phyloP scores from a whole-genome alignment of 2,888 invertebrate species.

The Drosophila picticornis region DNA sequence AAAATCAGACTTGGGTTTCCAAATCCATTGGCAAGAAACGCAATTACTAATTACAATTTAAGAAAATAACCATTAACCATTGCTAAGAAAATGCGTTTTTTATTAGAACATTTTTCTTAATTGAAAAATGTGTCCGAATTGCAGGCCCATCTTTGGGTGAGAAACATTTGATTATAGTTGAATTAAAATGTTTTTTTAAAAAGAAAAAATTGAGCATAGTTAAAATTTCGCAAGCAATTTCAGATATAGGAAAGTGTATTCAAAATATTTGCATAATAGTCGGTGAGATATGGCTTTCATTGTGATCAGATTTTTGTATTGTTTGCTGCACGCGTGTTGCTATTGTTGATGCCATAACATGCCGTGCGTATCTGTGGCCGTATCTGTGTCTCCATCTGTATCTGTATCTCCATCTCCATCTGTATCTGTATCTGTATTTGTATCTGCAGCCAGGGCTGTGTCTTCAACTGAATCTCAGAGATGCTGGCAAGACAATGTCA shows the following conservation, averaged over 20 bases:
- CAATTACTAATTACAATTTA: not conserved
- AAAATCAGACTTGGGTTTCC: not conserved
- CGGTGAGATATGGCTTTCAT: not conserved
- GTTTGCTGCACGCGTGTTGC: constrained; percentile 5
- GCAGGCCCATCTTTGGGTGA: not conserved
- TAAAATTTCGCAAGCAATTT: not conserved
- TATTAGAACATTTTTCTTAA: not conserved
- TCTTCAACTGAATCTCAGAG: constrained; percentile 10
- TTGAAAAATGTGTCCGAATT: not conserved
- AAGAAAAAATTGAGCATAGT: not conserved
- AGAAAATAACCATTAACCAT: not conserved
- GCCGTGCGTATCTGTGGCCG: not conserved
- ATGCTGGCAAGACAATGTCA: constrained; percentile 44
- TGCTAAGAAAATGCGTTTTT: not conserved
- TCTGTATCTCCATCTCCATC: constrained; percentile 17
- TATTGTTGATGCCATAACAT: constrained; percentile 11
- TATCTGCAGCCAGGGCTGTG: constrained; percentile 4
- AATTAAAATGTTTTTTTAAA: not conserved
- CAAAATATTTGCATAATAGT: constrained; percentile 1
- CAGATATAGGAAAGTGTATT: not conserved
- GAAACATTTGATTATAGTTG: not conserved
- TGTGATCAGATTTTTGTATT: not conserved
- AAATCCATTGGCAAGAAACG: not conserved
- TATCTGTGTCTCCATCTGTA: constrained; percentile 8
- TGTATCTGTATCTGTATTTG: constrained; percentile 14